Evolutionary conservation across 2,888 invertebrate genomes (phyloP).

Genomic region (Agrotis segetum): DNA sequence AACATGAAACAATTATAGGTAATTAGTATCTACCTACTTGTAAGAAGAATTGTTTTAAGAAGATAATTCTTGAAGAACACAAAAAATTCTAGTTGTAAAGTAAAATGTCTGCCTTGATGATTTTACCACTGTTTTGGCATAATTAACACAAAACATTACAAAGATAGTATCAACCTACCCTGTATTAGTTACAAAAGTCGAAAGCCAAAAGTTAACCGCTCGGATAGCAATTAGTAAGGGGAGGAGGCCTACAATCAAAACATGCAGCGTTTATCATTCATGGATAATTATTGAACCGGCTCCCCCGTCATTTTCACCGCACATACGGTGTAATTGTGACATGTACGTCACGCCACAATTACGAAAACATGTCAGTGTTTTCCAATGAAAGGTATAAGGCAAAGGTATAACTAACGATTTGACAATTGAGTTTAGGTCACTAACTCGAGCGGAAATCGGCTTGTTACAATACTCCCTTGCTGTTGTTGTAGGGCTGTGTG

Average conservation of each 20-base stretch:
- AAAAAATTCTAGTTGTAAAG: not conserved
- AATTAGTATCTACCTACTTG: too few relatives aligned
- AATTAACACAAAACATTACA: not conserved
- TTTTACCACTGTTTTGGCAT: not conserved
- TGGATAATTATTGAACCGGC: slow-evolving; percentile 72
- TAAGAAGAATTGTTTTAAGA: too few relatives aligned
- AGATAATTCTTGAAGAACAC: too few relatives aligned
- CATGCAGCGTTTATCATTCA: slow-evolving; percentile 72
- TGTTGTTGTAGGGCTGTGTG: not conserved
- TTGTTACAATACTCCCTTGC: not conserved
- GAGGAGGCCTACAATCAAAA: slow-evolving; percentile 58
- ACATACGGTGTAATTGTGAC: slow-evolving; percentile 86
- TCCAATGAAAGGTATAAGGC: slow-evolving; percentile 44
- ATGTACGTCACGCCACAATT: slow-evolving; percentile 75
- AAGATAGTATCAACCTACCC: slow-evolving; percentile 15
- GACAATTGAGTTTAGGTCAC: slow-evolving; percentile 13
- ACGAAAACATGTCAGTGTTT: slow-evolving; percentile 81
- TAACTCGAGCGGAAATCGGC: slow-evolving; percentile 16
- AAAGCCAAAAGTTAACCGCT: slow-evolving; percentile 64
- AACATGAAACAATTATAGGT: too few relatives aligned
- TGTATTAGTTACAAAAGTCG: slow-evolving; percentile 49
- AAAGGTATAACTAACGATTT: slow-evolving; percentile 26
- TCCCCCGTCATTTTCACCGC: slow-evolving; percentile 68
- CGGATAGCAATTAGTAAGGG: slow-evolving; percentile 58
- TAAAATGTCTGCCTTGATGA: not conserved